Evolutionary conservation across 2,888 invertebrate species (phyloP).

Genomic region (Hylaea fasciaria): DNA sequence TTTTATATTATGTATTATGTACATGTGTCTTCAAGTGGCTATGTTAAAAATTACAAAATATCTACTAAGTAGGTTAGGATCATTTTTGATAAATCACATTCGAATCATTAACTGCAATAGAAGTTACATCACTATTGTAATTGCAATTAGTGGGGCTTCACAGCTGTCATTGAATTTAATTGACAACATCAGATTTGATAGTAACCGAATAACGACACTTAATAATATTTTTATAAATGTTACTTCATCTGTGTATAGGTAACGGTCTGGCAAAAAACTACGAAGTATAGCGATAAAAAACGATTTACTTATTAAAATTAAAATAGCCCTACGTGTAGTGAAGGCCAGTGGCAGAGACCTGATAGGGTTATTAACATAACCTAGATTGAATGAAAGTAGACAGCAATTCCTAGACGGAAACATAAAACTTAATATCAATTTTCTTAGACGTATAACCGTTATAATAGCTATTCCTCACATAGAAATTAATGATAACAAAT

Average conservation of each 20-base stretch:
- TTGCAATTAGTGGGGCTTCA: conserved; percentile 47
- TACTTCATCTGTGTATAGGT: too few relatives aligned
- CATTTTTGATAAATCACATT: conserved; percentile 2
- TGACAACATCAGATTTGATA: conserved; percentile 53
- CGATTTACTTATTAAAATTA: too few relatives aligned
- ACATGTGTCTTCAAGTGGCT: too few relatives aligned
- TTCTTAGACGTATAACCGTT: conserved; percentile 26
- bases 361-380: conserved; percentile 3
- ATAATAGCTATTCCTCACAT: conserved; percentile 25
- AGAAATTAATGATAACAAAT: conserved; percentile 37
- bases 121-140: conserved; percentile 33
- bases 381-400: conserved; percentile 1
- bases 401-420: conserved; percentile 10
- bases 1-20: too few relatives aligned
- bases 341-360: not conserved
- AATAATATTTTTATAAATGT: too few relatives aligned
- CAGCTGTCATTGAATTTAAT: conserved; percentile 59
- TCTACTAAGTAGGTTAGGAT: not conserved
- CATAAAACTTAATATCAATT: conserved; percentile 25
- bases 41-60: not conserved
- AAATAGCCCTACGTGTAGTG: not conserved
- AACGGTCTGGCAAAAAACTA: too few relatives aligned
- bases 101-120: conserved; percentile 10
- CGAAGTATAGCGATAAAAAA: too few relatives aligned
- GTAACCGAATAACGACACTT: conserved; percentile 42